phyloP scores from a whole-genome alignment of 2,888 invertebrate species.

The Nephrotoma appendiculata region DNA sequence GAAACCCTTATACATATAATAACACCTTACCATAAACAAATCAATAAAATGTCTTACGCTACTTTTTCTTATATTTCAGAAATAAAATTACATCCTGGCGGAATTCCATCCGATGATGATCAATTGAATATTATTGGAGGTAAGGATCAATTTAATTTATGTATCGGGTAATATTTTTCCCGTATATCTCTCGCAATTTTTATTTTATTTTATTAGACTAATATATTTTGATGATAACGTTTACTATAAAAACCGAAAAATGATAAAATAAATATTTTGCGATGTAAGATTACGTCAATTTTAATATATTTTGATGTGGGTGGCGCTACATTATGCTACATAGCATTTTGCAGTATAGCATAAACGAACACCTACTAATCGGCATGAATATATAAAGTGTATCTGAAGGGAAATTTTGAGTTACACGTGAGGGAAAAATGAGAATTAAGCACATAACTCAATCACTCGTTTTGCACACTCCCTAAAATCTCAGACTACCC shows the following conservation, averaged over 20 bases:
- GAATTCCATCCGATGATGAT: constrained; percentile 27
- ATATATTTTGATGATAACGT: background rate
- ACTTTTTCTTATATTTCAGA: constrained; percentile 17
- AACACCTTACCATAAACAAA: background rate
- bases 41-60: background rate
- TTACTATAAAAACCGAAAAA: background rate
- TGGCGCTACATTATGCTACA: background rate
- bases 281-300: background rate
- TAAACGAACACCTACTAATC: no score
- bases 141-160: constrained; percentile 8
- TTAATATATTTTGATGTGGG: background rate
- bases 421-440: no score
- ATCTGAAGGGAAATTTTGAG: no score
- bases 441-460: no score
- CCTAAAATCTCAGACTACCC: no score
- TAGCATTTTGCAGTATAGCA: no score
- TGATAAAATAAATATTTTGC: background rate
- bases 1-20: no score
- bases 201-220: background rate
- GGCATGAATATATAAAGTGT: no score
- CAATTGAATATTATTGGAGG: constrained; percentile 27
- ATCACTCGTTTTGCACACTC: no score
- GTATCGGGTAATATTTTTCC: background rate
- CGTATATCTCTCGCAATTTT: background rate
- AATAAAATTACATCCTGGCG: constrained; percentile 32